These are phyloP conservation scores for Aplochiton taeniatus DNA, from an alignment of 2,797 vertebrate genomes.

Conservation along the genomic window DNA sequence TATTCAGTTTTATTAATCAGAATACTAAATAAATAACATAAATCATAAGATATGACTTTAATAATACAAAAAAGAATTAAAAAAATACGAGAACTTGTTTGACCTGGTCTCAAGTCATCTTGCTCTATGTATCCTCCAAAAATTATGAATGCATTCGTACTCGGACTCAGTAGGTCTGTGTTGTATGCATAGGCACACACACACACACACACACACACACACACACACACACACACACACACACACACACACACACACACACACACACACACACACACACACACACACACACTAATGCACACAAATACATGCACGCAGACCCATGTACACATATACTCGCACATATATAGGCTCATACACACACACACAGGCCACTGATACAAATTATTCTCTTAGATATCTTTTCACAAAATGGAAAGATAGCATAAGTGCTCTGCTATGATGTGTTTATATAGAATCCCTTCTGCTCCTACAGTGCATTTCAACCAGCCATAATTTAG, in stretches of 20 bases:
- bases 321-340: background rate
- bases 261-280: background rate
- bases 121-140: too few species aligned
- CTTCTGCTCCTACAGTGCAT: too few species aligned
- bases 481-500: too few species aligned
- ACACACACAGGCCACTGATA: background rate
- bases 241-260: background rate
- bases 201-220: conserved; percentile 10
- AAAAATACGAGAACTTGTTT: too few species aligned
- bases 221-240: background rate
- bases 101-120: too few species aligned
- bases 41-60: too few species aligned
- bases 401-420: background rate
- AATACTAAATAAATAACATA: too few species aligned
- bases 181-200: background rate
- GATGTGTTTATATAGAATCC: too few species aligned
- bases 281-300: background rate
- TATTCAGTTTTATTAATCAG: too few species aligned
- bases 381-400: background rate
- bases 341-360: background rate
- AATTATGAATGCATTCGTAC: too few species aligned
- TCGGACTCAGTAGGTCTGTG: background rate
- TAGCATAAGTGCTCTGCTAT: too few species aligned
- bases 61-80: too few species aligned
- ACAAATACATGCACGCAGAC: background rate